A percentile compares a stretch with the other conserved stretches of the same genome.
Conservation (phyloP, 2,113 vertebrate species). For the Rhinoptilus africanus region DNA sequence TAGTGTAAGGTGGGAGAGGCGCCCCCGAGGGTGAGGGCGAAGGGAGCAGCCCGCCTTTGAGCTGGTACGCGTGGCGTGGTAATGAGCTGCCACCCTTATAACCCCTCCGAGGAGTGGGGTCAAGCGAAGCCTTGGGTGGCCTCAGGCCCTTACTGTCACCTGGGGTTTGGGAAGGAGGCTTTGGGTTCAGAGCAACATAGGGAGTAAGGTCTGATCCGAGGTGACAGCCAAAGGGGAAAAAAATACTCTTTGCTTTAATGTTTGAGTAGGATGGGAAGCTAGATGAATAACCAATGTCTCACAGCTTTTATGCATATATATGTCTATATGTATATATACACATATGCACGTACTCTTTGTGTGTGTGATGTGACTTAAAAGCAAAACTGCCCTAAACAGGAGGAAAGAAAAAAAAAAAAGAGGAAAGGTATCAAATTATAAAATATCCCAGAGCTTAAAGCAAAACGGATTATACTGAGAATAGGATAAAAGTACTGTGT, state of each 20-base stretch:
- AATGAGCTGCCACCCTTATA: fast-evolving
- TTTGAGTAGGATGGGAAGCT: background rate
- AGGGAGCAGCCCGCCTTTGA: fast-evolving
- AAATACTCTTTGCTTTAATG: background rate
- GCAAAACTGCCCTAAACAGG: background rate
- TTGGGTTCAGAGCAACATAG: background rate
- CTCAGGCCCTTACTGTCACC: fast-evolving
- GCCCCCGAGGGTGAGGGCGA: fast-evolving
- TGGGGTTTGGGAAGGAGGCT: too few relatives aligned
- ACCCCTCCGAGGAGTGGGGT: fast-evolving
- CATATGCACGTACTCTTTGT: too few relatives aligned
- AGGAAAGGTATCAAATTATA: background rate
- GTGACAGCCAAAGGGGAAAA: background rate
- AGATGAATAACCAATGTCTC: background rate
- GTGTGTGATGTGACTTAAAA: background rate
- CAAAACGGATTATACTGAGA: background rate
- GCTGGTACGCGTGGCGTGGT: fast-evolving
- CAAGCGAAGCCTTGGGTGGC: too few relatives aligned
- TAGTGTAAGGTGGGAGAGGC: background rate
- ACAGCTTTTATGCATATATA: background rate
- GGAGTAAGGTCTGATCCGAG: background rate
- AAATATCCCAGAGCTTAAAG: background rate
- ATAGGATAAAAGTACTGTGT: background rate
- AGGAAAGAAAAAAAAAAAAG: background rate
- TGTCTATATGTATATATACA: fast-evolving